Conservation (phyloP, 2,113 vertebrate species). For the Brevimyrus niger region DNA sequence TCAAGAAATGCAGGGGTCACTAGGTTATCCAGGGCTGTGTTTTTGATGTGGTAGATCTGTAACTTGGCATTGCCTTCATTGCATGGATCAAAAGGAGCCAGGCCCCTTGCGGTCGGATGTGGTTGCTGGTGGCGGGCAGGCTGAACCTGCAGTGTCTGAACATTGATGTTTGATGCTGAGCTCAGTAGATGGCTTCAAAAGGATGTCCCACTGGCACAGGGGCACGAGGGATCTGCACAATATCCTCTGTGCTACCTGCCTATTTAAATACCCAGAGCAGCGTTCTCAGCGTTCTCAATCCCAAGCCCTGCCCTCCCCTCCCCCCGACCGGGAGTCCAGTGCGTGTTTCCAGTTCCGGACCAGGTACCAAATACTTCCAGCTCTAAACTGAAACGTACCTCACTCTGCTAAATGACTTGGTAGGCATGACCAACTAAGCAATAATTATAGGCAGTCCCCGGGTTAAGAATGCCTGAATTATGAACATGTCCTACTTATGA, state of each 20-base stretch:
- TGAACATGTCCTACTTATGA: not conserved
- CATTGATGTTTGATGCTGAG: constrained; percentile 35
- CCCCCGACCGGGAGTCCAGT: not conserved
- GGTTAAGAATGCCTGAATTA: not conserved
- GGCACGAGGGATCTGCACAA: not conserved
- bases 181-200: constrained; percentile 40
- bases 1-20: not conserved
- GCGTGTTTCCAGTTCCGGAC: not conserved
- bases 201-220: constrained; percentile 7
- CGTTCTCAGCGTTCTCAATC: not conserved
- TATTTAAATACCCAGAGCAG: not conserved
- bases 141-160: constrained; percentile 2
- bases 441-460: not conserved
- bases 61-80: not conserved
- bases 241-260: not conserved
- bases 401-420: not conserved
- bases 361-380: not conserved
- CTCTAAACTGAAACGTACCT: not conserved
- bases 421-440: not conserved
- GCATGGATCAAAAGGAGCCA: not conserved
- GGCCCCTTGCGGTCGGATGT: not conserved
- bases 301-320: too few species aligned
- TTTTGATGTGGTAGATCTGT: constrained; percentile 1
- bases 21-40: not conserved
- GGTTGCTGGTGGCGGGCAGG: not conserved